Conservation (phyloP, 2,888 invertebrate genomes). For the Andrena praecox region DNA sequence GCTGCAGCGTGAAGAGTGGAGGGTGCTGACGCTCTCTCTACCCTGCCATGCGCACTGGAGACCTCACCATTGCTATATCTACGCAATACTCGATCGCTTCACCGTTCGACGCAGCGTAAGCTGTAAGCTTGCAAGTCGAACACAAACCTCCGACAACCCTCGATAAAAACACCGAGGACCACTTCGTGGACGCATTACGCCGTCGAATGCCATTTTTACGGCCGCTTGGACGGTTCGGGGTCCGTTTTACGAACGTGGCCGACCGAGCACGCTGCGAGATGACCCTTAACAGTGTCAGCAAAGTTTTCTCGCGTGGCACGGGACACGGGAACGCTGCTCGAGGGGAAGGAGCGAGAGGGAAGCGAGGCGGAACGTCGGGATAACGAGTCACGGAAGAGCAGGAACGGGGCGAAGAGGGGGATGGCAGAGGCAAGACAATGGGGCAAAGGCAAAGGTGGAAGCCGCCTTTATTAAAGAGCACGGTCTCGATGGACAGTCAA, state of each 20-base stretch:
- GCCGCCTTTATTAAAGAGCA: slow-evolving; percentile 80
- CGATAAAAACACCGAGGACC: too few species aligned
- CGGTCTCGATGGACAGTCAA: slow-evolving; percentile 76
- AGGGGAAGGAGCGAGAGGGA: slow-evolving; percentile 13
- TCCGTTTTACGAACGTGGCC: slow-evolving; percentile 54
- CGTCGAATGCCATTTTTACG: slow-evolving; percentile 58
- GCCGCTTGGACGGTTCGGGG: slow-evolving; percentile 38
- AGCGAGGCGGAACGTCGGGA: slow-evolving; percentile 46
- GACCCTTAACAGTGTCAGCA: slow-evolving; percentile 65
- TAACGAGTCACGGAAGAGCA: slow-evolving; percentile 64
- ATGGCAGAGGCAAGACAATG: slow-evolving; percentile 62
- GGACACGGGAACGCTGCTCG: slow-evolving; percentile 15
- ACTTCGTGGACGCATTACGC: not conserved
- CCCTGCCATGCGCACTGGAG: too few species aligned
- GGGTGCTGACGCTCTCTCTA: too few species aligned
- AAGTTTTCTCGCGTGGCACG: slow-evolving; percentile 52
- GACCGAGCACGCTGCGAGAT: slow-evolving; percentile 44
- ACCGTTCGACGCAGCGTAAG: too few species aligned
- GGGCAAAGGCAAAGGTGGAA: slow-evolving; percentile 63
- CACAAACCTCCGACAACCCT: too few species aligned
- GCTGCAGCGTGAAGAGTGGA: too few species aligned
- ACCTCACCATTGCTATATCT: too few species aligned
- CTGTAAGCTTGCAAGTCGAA: too few species aligned
- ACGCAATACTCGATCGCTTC: too few species aligned
- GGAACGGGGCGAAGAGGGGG: slow-evolving; percentile 36